Percentiles rank a stretch among this genome's conserved stretches.
Conservation (phyloP, 2,113 vertebrate genomes). For the Nesoenas mayeri region DNA sequence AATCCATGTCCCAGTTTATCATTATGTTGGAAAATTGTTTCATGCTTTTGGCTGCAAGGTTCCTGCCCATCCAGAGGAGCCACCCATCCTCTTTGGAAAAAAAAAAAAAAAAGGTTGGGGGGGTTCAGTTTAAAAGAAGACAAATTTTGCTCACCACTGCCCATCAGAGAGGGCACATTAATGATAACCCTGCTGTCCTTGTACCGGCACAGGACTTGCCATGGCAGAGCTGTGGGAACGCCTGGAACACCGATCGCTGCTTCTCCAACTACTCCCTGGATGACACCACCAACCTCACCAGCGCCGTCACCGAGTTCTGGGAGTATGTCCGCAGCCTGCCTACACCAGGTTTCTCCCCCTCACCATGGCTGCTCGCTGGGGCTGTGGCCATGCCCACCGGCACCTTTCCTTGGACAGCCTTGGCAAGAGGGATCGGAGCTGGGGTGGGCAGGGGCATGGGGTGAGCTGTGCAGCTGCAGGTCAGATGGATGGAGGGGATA, state of each 20-base stretch:
- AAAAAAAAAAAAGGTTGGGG: not conserved
- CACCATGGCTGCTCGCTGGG: rapidly evolving
- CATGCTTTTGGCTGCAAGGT: not conserved
- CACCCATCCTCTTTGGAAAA: not conserved
- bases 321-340: slow-evolving; percentile 80
- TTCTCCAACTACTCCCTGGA: slow-evolving; percentile 89
- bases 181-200: not conserved
- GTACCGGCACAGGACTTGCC: slow-evolving; percentile 79
- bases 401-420: not conserved
- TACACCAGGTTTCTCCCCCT: slow-evolving; percentile 29
- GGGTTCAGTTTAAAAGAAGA: not conserved
- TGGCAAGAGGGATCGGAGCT: not conserved
- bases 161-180: not conserved
- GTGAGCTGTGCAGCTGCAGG: rapidly evolving
- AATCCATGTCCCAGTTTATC: not conserved
- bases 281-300: slow-evolving; percentile 89
- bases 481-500: not conserved
- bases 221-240: slow-evolving; percentile 87
- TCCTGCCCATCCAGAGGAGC: not conserved
- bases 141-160: rapidly evolving
- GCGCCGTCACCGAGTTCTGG: slow-evolving; percentile 91
- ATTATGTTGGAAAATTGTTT: not conserved
- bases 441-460: not conserved
- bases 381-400: rapidly evolving
- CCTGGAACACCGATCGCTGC: slow-evolving; percentile 88